Percentiles rank a stretch among this genome's conserved stretches.
Evolutionary conservation across 2,888 invertebrate genomes (phyloP).

Genomic region (Tetanocera ferruginea): DNA sequence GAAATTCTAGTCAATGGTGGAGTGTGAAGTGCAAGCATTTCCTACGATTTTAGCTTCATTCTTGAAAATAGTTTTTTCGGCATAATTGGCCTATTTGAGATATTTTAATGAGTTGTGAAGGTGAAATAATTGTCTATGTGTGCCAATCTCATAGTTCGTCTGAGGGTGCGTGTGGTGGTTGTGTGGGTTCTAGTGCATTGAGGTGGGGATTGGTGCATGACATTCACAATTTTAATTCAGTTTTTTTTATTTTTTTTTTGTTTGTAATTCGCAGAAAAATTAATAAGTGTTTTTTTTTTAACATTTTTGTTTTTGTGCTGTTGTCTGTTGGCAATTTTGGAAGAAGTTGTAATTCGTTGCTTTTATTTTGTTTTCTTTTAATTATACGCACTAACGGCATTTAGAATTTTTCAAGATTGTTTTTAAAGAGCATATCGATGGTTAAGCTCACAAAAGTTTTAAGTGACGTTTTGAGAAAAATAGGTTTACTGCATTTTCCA

Average conservation of each 20-base stretch:
- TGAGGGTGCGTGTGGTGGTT: neutral
- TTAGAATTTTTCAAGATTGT: too few species aligned
- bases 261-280: slow-evolving; percentile 38
- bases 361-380: too few species aligned
- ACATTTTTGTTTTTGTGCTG: too few species aligned
- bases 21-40: neutral
- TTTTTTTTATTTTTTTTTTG: neutral
- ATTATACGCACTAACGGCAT: too few species aligned
- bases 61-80: slow-evolving; percentile 40
- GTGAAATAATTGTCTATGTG: slow-evolving; percentile 31
- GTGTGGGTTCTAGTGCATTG: neutral
- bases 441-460: too few species aligned
- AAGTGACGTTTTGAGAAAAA: too few species aligned
- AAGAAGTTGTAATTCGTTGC: too few species aligned
- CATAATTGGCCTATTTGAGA: slow-evolving; percentile 46
- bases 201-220: neutral
- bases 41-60: slow-evolving; percentile 18
- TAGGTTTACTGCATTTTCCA: too few species aligned
- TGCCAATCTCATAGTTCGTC: slow-evolving; percentile 23
- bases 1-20: neutral
- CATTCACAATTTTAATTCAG: slow-evolving; percentile 19
- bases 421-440: too few species aligned
- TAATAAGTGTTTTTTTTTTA: slow-evolving; percentile 22
- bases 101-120: slow-evolving; percentile 49
- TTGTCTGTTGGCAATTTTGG: too few species aligned